phyloP scores from a whole-genome alignment of 1,140 invertebrate species.

The Bilobella aurantiaca region DNA sequence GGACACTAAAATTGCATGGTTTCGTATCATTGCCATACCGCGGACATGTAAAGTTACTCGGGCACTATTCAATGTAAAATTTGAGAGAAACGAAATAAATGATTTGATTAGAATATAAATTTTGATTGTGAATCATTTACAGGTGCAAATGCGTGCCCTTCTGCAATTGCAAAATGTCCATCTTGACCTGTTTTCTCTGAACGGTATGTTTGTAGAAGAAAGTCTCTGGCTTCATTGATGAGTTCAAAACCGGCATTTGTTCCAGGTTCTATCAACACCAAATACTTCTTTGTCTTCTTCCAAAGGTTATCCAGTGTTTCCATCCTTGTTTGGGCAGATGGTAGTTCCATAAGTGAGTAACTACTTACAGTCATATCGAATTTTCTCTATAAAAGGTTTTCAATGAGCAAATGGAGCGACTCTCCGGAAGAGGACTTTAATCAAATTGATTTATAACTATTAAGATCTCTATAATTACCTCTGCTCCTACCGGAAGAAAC shows the following conservation, averaged over 20 bases:
- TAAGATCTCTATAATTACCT: slow-evolving; percentile 42
- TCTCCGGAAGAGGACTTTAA: no score
- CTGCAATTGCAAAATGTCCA: slow-evolving; percentile 35
- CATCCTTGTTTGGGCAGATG: slow-evolving; percentile 52
- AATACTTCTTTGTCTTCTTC: slow-evolving; percentile 69
- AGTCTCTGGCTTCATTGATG: slow-evolving; percentile 63
- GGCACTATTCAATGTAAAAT: slow-evolving; percentile 64
- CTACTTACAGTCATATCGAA: slow-evolving; percentile 74
- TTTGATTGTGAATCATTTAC: no score
- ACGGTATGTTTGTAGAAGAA: slow-evolving; percentile 46
- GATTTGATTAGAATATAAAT: no score
- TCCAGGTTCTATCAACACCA: slow-evolving; percentile 76
- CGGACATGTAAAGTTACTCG: slow-evolving; percentile 66
- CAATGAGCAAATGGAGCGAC: no score
- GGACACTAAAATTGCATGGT: slow-evolving; percentile 65
- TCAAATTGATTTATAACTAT: no score
- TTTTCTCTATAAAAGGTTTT: slow-evolving; percentile 50
- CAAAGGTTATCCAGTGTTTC: slow-evolving; percentile 66
- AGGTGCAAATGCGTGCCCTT: slow-evolving; percentile 58
- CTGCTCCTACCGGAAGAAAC: slow-evolving; percentile 59
- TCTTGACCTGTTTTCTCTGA: slow-evolving; percentile 37
- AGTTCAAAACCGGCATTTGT: slow-evolving; percentile 65
- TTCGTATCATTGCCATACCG: slow-evolving; percentile 47
- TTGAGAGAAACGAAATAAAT: no score
- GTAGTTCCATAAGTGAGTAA: slow-evolving; percentile 69